These are phyloP conservation scores for Poecile atricapillus DNA, from an alignment of 2,113 vertebrate genomes.

Conservation along the genomic window DNA sequence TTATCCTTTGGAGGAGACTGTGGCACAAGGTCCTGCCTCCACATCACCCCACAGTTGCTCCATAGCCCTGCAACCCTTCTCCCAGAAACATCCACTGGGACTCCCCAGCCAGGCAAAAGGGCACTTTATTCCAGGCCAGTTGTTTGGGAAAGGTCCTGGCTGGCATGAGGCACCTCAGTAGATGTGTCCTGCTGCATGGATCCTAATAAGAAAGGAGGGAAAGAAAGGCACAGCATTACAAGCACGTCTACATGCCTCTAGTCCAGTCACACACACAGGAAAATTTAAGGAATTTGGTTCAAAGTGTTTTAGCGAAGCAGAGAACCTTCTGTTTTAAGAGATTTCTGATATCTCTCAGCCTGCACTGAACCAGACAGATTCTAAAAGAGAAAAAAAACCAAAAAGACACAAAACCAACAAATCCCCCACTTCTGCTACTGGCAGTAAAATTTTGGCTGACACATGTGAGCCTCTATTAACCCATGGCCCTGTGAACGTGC, in stretches of 20 bases:
- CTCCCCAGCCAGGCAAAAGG: background rate
- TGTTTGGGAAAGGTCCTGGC: background rate
- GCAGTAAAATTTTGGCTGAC: background rate
- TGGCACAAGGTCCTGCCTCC: background rate
- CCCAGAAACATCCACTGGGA: background rate
- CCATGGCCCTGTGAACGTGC: background rate
- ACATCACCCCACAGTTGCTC: background rate
- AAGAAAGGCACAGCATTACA: background rate
- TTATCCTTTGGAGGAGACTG: background rate
- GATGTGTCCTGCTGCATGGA: background rate
- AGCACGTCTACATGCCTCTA: background rate
- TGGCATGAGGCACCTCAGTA: background rate
- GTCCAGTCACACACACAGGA: rapidly evolving
- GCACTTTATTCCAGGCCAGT: background rate
- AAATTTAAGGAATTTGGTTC: background rate
- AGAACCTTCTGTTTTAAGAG: background rate
- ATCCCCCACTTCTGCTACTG: background rate
- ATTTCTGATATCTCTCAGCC: background rate
- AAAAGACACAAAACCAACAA: background rate
- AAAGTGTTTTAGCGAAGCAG: background rate
- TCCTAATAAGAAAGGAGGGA: background rate
- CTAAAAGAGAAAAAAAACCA: background rate
- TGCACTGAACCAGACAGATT: background rate
- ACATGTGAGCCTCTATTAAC: background rate
- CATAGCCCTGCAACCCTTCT: background rate